phyloP scores from a whole-genome alignment of 2,113 vertebrate genomes.

The Neoarius graeffei region DNA sequence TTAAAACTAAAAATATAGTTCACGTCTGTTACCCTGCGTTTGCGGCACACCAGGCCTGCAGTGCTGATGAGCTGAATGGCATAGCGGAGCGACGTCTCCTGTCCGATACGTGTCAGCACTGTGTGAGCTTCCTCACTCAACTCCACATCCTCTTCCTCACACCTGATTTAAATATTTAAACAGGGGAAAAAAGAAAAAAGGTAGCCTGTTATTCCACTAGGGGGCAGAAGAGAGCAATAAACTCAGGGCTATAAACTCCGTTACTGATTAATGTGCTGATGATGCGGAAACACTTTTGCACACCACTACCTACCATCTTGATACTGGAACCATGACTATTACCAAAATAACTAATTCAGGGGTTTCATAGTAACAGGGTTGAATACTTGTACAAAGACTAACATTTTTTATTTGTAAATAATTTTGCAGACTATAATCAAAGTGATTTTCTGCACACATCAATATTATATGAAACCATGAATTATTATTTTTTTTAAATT shows the following conservation, averaged over 20 bases:
- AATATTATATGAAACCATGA: background rate
- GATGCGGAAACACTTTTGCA: background rate
- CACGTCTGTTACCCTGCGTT: slow-evolving; percentile 76
- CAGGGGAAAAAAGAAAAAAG: too few species aligned
- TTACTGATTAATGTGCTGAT: background rate
- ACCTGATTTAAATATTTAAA: slow-evolving; percentile 64
- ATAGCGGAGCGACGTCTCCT: slow-evolving; percentile 88
- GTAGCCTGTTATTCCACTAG: background rate
- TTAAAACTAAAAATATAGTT: background rate
- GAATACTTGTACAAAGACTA: background rate
- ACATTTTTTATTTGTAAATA: background rate
- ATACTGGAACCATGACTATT: background rate
- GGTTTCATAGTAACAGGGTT: background rate
- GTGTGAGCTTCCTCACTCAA: slow-evolving; percentile 89
- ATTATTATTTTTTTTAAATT: background rate
- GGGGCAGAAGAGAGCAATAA: background rate
- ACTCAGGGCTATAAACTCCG: background rate
- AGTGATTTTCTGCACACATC: background rate
- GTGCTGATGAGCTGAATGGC: slow-evolving; percentile 92
- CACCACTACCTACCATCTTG: too few species aligned
- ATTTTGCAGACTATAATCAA: background rate
- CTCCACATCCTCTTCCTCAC: slow-evolving; percentile 91
- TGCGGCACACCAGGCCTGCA: slow-evolving; percentile 87
- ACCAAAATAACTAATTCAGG: background rate
- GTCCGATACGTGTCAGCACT: slow-evolving; percentile 85